phyloP scores from a whole-genome alignment of 2,888 invertebrate genomes.

The Tetragonula carbonaria region DNA sequence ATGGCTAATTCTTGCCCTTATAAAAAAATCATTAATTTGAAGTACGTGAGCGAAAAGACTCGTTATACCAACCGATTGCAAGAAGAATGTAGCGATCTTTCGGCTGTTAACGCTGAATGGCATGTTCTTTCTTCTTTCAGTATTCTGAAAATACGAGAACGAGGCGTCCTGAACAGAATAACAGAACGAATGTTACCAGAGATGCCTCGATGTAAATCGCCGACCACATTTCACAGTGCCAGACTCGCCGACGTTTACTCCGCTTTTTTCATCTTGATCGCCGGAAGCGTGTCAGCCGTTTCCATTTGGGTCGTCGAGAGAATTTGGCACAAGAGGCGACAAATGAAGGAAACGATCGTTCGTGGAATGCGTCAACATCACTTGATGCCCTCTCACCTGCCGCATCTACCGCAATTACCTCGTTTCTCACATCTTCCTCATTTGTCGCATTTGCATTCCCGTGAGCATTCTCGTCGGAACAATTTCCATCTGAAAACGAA shows the following conservation, averaged over 20 bases:
- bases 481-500: background rate
- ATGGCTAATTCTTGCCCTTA: constrained; percentile 86
- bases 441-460: constrained; percentile 22
- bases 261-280: constrained; percentile 84
- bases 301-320: constrained; percentile 77
- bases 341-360: constrained; percentile 66
- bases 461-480: background rate
- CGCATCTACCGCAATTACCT: constrained; percentile 15
- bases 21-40: constrained; percentile 86
- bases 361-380: constrained; percentile 58
- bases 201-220: constrained; percentile 86
- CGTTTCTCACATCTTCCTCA: constrained; percentile 34
- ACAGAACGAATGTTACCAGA: constrained; percentile 82
- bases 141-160: constrained; percentile 82
- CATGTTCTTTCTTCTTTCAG: constrained; percentile 70
- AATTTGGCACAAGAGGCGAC: constrained; percentile 76
- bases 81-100: background rate
- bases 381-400: constrained; percentile 40
- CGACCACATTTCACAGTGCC: constrained; percentile 86
- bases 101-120: no score
- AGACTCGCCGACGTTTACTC: constrained; percentile 86
- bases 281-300: constrained; percentile 83
- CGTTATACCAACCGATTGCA: background rate
- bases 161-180: constrained; percentile 80
- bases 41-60: constrained; percentile 78